Evolutionary conservation across 2,113 vertebrate species (phyloP).

Genomic region (Emydura subglobosa): DNA sequence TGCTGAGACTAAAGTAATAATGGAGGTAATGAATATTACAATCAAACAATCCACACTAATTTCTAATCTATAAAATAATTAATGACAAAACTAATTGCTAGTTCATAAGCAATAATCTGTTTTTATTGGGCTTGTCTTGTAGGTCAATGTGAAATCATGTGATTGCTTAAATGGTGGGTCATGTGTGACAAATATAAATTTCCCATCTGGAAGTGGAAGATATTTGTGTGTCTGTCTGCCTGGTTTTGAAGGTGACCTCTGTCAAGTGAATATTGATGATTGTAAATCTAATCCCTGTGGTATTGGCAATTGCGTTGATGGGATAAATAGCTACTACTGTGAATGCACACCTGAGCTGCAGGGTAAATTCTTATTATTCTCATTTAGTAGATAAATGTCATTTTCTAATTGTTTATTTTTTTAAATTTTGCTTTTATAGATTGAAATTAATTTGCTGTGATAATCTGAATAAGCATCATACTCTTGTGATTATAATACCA

Average conservation of each 20-base stretch:
- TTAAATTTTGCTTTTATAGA: background rate
- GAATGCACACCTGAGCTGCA: slow-evolving; percentile 85
- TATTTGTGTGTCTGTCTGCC: slow-evolving; percentile 84
- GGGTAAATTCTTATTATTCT: slow-evolving; percentile 76
- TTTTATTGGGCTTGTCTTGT: slow-evolving; percentile 53
- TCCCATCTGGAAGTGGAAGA: slow-evolving; percentile 81
- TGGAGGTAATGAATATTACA: slow-evolving; percentile 81
- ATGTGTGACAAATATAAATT: slow-evolving; percentile 81
- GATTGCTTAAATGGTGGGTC: slow-evolving; percentile 87
- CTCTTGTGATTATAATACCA: background rate
- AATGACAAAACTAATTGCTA: background rate
- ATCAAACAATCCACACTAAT: slow-evolving; percentile 14
- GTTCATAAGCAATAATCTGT: slow-evolving; percentile 32
- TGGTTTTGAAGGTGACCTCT: slow-evolving; percentile 84
- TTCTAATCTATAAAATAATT: background rate
- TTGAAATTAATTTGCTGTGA: background rate
- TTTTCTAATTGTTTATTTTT: background rate
- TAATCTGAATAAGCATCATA: background rate
- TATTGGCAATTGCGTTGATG: slow-evolving; percentile 83
- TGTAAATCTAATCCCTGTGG: slow-evolving; percentile 87
- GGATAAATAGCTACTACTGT: slow-evolving; percentile 84
- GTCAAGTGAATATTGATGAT: slow-evolving; percentile 82
- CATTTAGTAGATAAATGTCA: background rate
- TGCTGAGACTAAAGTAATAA: slow-evolving; percentile 76
- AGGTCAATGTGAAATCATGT: slow-evolving; percentile 88